These are phyloP conservation scores for Eupeodes latifasciatus DNA, from an alignment of 2,888 invertebrate genomes.

Conservation along the genomic window DNA sequence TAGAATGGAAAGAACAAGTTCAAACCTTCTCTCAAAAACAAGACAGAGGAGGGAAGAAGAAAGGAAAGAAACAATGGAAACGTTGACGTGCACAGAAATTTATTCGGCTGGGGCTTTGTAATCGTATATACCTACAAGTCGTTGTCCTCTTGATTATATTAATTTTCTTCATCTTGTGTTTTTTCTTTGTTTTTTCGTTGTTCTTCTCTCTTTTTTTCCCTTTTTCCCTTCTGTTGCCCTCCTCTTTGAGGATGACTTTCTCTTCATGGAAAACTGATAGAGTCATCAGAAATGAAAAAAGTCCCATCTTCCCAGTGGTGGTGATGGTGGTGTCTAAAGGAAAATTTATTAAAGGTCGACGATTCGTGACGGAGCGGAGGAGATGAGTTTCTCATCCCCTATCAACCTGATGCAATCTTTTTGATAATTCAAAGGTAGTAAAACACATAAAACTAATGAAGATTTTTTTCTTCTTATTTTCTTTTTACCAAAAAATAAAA, in stretches of 20 bases:
- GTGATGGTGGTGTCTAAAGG: slow-evolving; percentile 51
- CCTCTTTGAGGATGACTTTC: slow-evolving; percentile 5
- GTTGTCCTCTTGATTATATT: slow-evolving; percentile 49
- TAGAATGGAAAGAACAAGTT: slow-evolving; percentile 37
- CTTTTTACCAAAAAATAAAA: slow-evolving; percentile 8
- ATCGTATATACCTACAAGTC: slow-evolving; percentile 58
- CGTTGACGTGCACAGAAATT: slow-evolving; percentile 70
- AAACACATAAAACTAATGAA: slow-evolving; percentile 66
- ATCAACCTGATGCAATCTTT: slow-evolving; percentile 74
- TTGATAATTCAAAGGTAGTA: slow-evolving; percentile 71
- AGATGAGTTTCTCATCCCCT: slow-evolving; percentile 72
- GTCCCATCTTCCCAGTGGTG: slow-evolving; percentile 37
- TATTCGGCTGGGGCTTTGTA: slow-evolving; percentile 64
- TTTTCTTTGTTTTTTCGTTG: not conserved
- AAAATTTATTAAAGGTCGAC: slow-evolving; percentile 70
- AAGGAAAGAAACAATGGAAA: slow-evolving; percentile 58
- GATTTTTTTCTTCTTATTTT: slow-evolving; percentile 30
- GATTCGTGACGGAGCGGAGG: slow-evolving; percentile 71
- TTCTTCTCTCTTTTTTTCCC: not conserved
- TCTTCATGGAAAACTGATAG: slow-evolving; percentile 72
- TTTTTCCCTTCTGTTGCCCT: not conserved
- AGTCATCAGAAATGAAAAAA: slow-evolving; percentile 67
- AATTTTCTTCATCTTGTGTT: slow-evolving; percentile 41
- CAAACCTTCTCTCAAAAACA: slow-evolving; percentile 8
- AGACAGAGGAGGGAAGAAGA: slow-evolving; percentile 17